A percentile compares a stretch with the other conserved stretches of the same genome.
Evolutionary conservation across 2,888 invertebrate species (phyloP).

Genomic region (Crossocerus cetratus): DNA sequence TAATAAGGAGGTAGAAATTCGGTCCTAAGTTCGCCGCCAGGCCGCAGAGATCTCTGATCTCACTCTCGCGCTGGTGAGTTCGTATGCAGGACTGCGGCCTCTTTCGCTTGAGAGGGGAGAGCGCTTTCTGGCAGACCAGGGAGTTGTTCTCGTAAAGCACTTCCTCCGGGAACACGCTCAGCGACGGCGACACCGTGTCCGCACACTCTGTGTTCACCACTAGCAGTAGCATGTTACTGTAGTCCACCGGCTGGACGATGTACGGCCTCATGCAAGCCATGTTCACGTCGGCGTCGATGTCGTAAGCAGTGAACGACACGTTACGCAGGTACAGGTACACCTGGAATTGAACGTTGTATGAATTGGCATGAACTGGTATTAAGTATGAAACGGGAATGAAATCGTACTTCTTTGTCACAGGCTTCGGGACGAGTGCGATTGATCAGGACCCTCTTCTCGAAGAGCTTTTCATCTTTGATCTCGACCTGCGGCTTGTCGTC

Average conservation of each 20-base stretch:
- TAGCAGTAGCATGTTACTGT: conserved; percentile 87
- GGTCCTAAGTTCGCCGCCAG: conserved; percentile 55
- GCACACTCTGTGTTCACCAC: conserved; percentile 84
- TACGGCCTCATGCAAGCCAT: conserved; percentile 79
- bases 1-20: conserved; percentile 53
- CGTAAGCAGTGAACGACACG: conserved; percentile 58
- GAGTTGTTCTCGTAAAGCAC: conserved; percentile 79
- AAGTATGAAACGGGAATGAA: neutral
- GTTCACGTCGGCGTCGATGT: conserved; percentile 59
- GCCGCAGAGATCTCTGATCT: conserved; percentile 73
- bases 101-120: conserved; percentile 82
- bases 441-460: conserved; percentile 83
- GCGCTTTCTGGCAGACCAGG: conserved; percentile 81
- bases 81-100: conserved; percentile 87
- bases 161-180: conserved; percentile 76
- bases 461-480: conserved; percentile 79
- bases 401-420: conserved; percentile 85
- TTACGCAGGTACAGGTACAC: conserved; percentile 76
- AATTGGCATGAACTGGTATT: too few species aligned
- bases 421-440: conserved; percentile 89
- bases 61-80: conserved; percentile 85
- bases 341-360: conserved; percentile 46
- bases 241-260: conserved; percentile 85
- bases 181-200: conserved; percentile 76
- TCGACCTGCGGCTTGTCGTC: conserved; percentile 66